These are phyloP conservation scores for Otolemur crassicaudatus DNA, from an alignment of 2,797 vertebrate species.

Conservation along the genomic window DNA sequence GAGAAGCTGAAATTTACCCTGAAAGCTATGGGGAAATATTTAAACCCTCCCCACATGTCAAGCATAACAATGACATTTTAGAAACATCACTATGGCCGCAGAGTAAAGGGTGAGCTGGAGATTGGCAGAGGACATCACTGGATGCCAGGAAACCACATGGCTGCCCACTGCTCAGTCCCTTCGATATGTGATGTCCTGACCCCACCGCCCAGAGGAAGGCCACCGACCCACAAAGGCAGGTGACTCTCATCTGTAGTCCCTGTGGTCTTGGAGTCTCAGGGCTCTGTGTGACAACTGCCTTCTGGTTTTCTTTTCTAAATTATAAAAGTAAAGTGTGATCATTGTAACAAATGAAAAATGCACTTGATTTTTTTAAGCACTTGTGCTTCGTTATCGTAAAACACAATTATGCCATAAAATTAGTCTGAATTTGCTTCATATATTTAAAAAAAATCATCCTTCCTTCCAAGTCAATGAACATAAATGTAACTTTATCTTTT, in stretches of 20 bases:
- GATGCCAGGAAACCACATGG: background rate
- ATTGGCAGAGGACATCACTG: fast-evolving
- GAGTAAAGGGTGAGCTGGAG: background rate
- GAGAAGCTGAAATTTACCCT: background rate
- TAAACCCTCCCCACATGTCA: background rate
- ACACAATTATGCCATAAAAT: background rate
- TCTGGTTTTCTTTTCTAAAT: background rate
- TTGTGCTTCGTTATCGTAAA: background rate
- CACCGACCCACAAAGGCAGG: background rate
- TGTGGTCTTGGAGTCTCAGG: fast-evolving
- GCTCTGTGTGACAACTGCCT: background rate
- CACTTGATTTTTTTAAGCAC: background rate
- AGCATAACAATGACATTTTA: background rate
- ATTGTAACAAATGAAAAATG: background rate
- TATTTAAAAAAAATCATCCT: background rate
- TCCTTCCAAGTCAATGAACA: background rate
- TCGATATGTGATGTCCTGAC: fast-evolving
- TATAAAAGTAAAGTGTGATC: background rate
- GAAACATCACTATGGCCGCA: background rate
- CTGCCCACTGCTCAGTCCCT: background rate
- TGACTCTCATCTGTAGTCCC: background rate
- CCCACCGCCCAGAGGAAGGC: background rate
- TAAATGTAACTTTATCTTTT: background rate
- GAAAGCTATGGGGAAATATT: background rate
- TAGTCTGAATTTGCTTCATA: background rate